Base-by-base conservation (phyloP, 2,113 vertebrate genomes). In the Hoplias malabaricus region DNA sequence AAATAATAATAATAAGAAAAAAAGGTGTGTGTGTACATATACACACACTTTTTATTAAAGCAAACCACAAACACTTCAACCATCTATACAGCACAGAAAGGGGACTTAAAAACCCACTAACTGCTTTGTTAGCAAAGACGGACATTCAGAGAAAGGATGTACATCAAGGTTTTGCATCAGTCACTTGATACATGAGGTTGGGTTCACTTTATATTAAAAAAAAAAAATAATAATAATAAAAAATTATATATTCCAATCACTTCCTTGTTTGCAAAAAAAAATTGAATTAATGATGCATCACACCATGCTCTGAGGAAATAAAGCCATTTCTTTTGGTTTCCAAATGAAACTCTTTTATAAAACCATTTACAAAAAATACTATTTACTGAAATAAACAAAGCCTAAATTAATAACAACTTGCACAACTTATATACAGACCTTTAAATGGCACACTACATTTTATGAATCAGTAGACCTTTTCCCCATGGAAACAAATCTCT, bases 201-300 rank as follows among this genome's bases (percentile, higher is more conserved):
- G 76, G 34, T 68, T 56, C 61, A 77, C 40, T 69, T 77, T 34
- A 66, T 34, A 66, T 75, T 78, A 78, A 79, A 25, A 57, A 82
- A 73, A 76, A 77, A 78, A 79, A 23, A 57, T 80, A 69, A 46
- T 75, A 36, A 48, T 78, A 85, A 69, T 84, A 86, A 89, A n/a
- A n/a, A n/a, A n/a, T n/a, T n/a, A n/a, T n/a, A n/a, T n/a, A n/a
- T n/a, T n/a, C n/a, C 88, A 89, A 86, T 87, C 88, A 88, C 75
- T 77, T 87, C 46, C 75, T 77, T 75, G 33, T 54, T 79, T 84
- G 46, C 79, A 85, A 65, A 84, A 27, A 53, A 46, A 80, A 77
- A 77, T 12, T 68, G 50, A 75, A 65, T 65, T 69, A 73, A 79
- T 62, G 50, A 77, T 77, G 48, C 70, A 70, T 69, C 54, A 69